Evolutionary conservation across 1,140 invertebrate species (phyloP).

Genomic region (Nautilus pompilius): DNA sequence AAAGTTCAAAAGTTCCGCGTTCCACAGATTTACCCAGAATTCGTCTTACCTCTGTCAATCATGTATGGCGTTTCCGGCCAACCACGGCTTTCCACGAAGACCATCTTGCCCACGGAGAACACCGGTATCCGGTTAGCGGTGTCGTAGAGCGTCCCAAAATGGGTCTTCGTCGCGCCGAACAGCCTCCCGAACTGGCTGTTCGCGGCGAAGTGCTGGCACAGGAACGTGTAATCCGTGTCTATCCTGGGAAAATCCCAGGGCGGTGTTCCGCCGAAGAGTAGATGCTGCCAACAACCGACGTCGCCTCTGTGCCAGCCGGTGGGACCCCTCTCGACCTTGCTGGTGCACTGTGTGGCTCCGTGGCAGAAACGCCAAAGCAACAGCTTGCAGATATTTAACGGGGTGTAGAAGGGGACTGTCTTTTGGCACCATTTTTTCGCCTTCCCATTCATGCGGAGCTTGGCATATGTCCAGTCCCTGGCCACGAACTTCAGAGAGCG

Average conservation of each 20-base stretch:
- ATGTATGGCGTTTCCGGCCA: conserved; percentile 29
- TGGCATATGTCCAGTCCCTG: not conserved
- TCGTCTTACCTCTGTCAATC: conserved; percentile 35
- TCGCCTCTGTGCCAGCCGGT: not conserved
- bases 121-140: conserved; percentile 20
- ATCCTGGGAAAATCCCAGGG: conserved; percentile 28
- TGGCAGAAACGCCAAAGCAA: not conserved
- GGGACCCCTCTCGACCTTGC: not conserved
- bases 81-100: conserved; percentile 20
- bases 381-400: not conserved
- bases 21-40: too few species aligned
- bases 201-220: conserved; percentile 33
- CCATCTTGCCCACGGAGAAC: conserved; percentile 25
- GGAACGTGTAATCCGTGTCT: conserved; percentile 23
- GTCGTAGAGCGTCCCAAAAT: conserved; percentile 33
- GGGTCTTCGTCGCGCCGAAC: conserved; percentile 23
- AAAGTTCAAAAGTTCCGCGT: too few species aligned
- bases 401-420: not conserved
- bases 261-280: conserved; percentile 5
- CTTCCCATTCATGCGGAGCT: not conserved
- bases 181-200: conserved; percentile 18
- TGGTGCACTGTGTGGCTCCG: not conserved
- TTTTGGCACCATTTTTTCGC: not conserved
- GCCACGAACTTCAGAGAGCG: not conserved
- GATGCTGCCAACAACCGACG: not conserved